phyloP scores from a whole-genome alignment of 2,113 vertebrate species.

The Aramus guarauna region DNA sequence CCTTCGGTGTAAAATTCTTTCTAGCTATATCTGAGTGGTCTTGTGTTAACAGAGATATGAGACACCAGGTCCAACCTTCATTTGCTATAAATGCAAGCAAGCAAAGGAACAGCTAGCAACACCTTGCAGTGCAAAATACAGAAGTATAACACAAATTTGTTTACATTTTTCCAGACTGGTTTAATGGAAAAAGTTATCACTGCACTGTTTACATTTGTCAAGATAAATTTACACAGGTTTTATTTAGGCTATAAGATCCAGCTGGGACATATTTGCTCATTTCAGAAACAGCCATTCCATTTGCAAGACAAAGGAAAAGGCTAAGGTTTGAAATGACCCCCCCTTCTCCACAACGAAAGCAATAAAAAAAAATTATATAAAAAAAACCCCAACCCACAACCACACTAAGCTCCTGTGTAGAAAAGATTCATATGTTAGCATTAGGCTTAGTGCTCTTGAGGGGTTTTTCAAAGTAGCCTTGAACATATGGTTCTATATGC shows the following conservation, averaged over 20 bases:
- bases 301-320: not conserved
- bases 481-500: not conserved
- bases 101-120: not conserved
- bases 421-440: not conserved
- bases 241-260: not conserved
- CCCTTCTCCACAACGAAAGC: not conserved
- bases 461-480: not conserved
- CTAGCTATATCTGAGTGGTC: not conserved
- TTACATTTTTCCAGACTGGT: not conserved
- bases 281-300: not conserved
- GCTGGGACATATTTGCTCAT: not conserved
- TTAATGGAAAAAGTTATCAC: not conserved
- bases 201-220: not conserved
- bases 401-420: not conserved
- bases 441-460: not conserved
- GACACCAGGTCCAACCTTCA: not conserved
- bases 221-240: constrained; percentile 1
- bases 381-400: not conserved
- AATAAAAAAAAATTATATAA: not conserved
- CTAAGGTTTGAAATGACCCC: not conserved
- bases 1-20: not conserved
- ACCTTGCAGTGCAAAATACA: not conserved
- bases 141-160: not conserved
- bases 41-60: not conserved
- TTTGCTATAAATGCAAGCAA: not conserved